These are phyloP conservation scores for Microhierax caerulescens DNA, from an alignment of 2,797 vertebrate species.

Conservation along the genomic window DNA sequence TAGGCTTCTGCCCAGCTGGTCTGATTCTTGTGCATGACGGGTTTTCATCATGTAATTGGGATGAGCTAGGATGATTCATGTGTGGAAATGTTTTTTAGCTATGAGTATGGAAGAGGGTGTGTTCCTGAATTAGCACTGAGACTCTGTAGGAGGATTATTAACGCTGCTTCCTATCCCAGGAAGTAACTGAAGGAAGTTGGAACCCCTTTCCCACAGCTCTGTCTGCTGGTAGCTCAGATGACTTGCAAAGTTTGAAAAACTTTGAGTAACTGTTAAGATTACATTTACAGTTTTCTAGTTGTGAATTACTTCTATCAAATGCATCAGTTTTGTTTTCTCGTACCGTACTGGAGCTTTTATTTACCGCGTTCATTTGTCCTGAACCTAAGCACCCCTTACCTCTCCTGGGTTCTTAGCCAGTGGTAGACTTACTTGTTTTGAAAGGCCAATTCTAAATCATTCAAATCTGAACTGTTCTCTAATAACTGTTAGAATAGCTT, in stretches of 20 bases:
- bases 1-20: not conserved
- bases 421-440: not conserved
- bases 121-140: not conserved
- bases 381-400: not conserved
- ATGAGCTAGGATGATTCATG: not conserved
- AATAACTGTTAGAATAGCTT: not conserved
- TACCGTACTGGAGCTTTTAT: not conserved
- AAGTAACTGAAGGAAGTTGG: not conserved
- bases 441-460: not conserved
- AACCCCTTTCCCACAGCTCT: not conserved
- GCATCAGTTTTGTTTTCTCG: not conserved
- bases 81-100: not conserved
- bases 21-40: not conserved
- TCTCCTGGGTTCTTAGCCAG: not conserved
- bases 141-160: not conserved
- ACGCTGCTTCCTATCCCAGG: not conserved
- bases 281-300: not conserved
- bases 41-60: fast-evolving
- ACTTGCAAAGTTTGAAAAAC: not conserved
- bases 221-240: not conserved
- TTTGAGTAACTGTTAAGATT: not conserved
- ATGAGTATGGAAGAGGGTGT: not conserved
- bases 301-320: not conserved
- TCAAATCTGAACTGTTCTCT: not conserved
- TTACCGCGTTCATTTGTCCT: not conserved